Conservation (phyloP, 2,888 invertebrate genomes). For the Digitonthophagus gazella region DNA sequence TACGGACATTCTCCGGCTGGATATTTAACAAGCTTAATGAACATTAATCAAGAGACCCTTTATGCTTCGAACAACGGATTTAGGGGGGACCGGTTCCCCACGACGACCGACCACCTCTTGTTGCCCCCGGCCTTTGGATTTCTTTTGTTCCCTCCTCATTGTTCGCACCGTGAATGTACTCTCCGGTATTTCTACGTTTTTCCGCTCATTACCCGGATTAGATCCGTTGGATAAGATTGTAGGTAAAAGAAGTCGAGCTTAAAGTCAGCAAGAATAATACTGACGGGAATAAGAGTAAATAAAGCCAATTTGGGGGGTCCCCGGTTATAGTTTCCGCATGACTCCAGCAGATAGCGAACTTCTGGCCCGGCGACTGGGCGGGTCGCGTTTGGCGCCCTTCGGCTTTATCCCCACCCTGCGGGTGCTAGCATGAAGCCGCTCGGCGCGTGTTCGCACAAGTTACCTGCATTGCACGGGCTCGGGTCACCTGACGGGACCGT, state of each 20-base stretch:
- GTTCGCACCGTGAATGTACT: constrained; percentile 39
- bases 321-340: constrained; percentile 6
- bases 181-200: constrained; percentile 19
- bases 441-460: constrained; percentile 7
- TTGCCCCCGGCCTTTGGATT: constrained; percentile 34
- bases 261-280: background rate
- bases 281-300: background rate
- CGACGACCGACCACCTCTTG: background rate
- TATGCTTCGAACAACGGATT: constrained; percentile 25
- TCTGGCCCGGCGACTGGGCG: background rate
- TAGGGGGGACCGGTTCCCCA: constrained; percentile 5
- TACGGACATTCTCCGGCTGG: constrained; percentile 15
- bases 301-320: constrained; percentile 1
- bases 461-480: constrained; percentile 4
- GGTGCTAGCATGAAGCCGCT: background rate
- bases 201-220: background rate
- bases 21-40: constrained; percentile 29
- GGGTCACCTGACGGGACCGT: constrained; percentile 9
- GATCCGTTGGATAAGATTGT: background rate
- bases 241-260: background rate
- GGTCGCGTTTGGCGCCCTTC: background rate
- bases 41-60: constrained; percentile 32
- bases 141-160: constrained; percentile 39
- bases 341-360: background rate
- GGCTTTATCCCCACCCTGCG: constrained; percentile 2